Evolutionary conservation across 2,888 invertebrate species (phyloP).

Genomic region (Hoplodrina blanda): DNA sequence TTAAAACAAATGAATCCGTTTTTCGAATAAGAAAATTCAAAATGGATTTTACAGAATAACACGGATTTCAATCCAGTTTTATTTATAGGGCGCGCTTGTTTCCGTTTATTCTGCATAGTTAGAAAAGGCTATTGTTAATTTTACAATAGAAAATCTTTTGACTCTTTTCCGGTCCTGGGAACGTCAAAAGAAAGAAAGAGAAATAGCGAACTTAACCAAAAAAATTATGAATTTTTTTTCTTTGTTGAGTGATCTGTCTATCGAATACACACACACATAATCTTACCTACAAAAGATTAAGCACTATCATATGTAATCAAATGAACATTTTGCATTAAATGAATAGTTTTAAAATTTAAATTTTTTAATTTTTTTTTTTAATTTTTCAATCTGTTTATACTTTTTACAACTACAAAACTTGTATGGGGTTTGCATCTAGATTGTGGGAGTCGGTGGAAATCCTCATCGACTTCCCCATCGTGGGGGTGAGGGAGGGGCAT

Average conservation of each 20-base stretch:
- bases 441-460: too few species aligned
- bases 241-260: background rate
- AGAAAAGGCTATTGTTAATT: slow-evolving; percentile 2
- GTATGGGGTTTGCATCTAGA: too few species aligned
- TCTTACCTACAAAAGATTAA: too few species aligned
- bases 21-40: background rate
- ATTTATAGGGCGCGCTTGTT: background rate
- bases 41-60: background rate
- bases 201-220: background rate
- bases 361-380: too few species aligned
- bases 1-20: background rate
- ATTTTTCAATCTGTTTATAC: too few species aligned
- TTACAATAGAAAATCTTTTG: background rate
- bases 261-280: too few species aligned
- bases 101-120: background rate
- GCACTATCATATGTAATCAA: too few species aligned
- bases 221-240: background rate
- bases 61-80: background rate
- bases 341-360: too few species aligned
- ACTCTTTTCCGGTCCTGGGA: background rate
- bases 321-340: too few species aligned
- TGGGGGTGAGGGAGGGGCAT: too few species aligned
- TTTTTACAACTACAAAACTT: too few species aligned
- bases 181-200: background rate
- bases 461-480: too few species aligned